Evolutionary conservation across 2,113 vertebrate species (phyloP).

Genomic region (Colius striatus): DNA sequence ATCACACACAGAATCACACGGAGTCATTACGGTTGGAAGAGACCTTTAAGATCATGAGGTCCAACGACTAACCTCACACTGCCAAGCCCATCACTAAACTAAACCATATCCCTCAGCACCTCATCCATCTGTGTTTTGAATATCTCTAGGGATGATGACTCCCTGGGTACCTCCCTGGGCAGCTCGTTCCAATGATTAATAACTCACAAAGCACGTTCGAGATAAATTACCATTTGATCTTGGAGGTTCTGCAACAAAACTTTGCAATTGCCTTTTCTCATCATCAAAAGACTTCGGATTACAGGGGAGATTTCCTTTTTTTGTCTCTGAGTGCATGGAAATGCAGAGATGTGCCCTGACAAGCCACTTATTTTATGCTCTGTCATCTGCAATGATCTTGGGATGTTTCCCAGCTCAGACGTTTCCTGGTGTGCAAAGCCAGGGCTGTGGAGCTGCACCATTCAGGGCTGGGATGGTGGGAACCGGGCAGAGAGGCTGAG

Average conservation of each 20-base stretch:
- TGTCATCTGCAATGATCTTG: neutral
- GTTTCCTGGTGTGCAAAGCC: accelerated
- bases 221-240: constrained; percentile 11
- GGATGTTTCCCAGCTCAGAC: neutral
- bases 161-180: too few species aligned
- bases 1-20: too few species aligned
- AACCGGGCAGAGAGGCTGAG: neutral
- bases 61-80: too few species aligned
- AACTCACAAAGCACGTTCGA: neutral
- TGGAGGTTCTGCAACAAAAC: constrained; percentile 19
- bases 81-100: too few species aligned
- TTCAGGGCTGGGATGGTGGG: neutral
- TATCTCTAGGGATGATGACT: too few species aligned
- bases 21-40: too few species aligned
- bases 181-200: too few species aligned
- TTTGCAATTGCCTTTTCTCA: constrained; percentile 17
- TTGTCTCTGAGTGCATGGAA: neutral
- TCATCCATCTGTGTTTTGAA: too few species aligned
- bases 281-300: constrained; percentile 15
- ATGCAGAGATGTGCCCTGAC: neutral
- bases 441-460: neutral
- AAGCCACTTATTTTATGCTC: neutral
- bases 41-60: too few species aligned
- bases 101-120: too few species aligned
- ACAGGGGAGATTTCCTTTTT: neutral